A percentile compares a stretch with the other conserved stretches of the same genome.
phyloP scores from a whole-genome alignment of 1,140 invertebrate genomes.

The Drosophila nigrodunni region DNA sequence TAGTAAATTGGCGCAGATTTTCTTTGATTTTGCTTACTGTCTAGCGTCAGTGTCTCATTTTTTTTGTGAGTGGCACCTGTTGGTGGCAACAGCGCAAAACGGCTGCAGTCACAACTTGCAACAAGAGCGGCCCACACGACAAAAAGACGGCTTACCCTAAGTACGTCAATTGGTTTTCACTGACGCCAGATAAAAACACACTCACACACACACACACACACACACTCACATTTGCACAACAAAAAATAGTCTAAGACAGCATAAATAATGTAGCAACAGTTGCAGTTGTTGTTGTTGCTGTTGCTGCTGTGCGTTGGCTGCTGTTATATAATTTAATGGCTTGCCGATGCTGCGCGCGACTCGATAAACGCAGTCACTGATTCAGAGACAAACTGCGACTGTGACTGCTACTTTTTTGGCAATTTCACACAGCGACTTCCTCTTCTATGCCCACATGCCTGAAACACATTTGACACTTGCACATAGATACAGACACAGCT shows the following conservation, averaged over 20 bases:
- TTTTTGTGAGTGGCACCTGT: constrained; percentile 31
- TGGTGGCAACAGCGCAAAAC: constrained; percentile 41
- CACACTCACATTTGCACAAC: neutral
- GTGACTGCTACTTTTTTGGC: constrained; percentile 38
- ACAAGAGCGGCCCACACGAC: constrained; percentile 56
- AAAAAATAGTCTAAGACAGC: constrained; percentile 69
- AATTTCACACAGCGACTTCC: constrained; percentile 72
- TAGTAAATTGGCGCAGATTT: constrained; percentile 71
- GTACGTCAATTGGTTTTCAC: constrained; percentile 70
- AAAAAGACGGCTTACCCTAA: constrained; percentile 65
- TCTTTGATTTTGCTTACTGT: neutral
- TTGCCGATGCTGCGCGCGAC: constrained; percentile 48
- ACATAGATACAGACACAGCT: neutral
- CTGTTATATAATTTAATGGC: constrained; percentile 76
- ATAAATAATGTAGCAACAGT: constrained; percentile 74
- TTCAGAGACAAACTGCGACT: constrained; percentile 6
- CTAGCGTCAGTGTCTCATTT: too few species aligned
- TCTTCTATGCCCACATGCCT: constrained; percentile 38
- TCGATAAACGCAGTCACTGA: constrained; percentile 35
- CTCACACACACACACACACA: constrained; percentile 9
- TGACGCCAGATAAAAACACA: constrained; percentile 28
- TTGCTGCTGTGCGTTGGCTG: constrained; percentile 35
- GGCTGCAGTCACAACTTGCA: constrained; percentile 49
- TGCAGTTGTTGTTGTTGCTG: constrained; percentile 35
- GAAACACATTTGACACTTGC: neutral